phyloP scores from a whole-genome alignment of 2,113 vertebrate species.

The Hippocampus abdominalis region DNA sequence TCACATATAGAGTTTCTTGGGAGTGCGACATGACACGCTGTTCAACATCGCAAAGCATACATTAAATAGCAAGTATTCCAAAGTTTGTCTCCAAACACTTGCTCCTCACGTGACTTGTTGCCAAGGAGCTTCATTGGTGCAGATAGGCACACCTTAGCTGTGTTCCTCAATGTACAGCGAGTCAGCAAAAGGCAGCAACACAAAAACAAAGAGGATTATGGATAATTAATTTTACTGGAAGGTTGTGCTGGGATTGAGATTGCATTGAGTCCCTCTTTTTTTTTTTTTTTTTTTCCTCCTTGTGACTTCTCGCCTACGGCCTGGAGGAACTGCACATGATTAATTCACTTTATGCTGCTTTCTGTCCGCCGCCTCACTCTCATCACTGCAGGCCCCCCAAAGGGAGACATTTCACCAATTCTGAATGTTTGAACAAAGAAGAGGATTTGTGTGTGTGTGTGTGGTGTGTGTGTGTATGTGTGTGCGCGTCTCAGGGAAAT shows the following conservation, averaged over 20 bases:
- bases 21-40: no score
- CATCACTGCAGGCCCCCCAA: conserved; percentile 11
- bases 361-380: conserved; percentile 27
- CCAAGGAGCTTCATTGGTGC: neutral
- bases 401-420: conserved; percentile 20
- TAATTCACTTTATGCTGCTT: conserved; percentile 32
- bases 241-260: conserved; percentile 16
- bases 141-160: neutral
- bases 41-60: neutral
- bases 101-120: neutral
- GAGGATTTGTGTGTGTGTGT: neutral
- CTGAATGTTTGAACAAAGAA: conserved; percentile 12
- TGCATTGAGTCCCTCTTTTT: conserved; percentile 9
- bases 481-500: neutral
- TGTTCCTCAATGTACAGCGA: conserved; percentile 5
- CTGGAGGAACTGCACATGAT: conserved; percentile 27
- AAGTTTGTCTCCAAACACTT: neutral
- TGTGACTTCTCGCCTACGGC: conserved; percentile 22
- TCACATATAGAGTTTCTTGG: no score
- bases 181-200: conserved; percentile 4
- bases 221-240: conserved; percentile 40
- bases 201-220: conserved; percentile 8
- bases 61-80: neutral
- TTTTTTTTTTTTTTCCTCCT: neutral
- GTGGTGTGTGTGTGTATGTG: no score